phyloP scores from a whole-genome alignment of 2,113 vertebrate species.

The Fulmarus glacialis region DNA sequence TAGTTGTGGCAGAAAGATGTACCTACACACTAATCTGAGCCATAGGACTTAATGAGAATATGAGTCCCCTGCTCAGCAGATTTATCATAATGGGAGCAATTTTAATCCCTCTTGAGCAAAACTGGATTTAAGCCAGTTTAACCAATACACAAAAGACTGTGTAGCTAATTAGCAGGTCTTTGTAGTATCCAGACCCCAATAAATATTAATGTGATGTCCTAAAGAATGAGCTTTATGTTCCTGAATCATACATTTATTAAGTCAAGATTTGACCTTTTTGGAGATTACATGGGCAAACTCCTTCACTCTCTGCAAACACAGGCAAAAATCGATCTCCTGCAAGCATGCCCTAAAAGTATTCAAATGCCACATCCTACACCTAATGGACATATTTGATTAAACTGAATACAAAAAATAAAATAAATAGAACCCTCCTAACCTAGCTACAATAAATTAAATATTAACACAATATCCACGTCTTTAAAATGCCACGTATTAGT shows the following conservation, averaged over 20 bases:
- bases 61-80: background rate
- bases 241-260: constrained; percentile 57
- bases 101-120: constrained; percentile 18
- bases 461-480: background rate
- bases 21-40: background rate
- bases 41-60: background rate
- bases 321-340: constrained; percentile 21
- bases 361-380: background rate
- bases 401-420: background rate
- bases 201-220: constrained; percentile 52
- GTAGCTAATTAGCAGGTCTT: constrained; percentile 48
- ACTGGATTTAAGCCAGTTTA: constrained; percentile 32
- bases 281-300: background rate
- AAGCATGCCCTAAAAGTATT: background rate
- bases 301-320: constrained; percentile 32
- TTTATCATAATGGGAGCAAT: background rate
- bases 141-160: constrained; percentile 27
- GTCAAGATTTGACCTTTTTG: constrained; percentile 62
- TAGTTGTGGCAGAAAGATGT: background rate
- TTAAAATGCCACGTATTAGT: background rate
- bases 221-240: constrained; percentile 45
- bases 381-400: background rate
- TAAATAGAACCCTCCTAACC: background rate
- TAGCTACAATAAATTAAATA: background rate
- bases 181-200: background rate